Conservation (phyloP, 2,888 invertebrate genomes). For the Calliscelio sp. region DNA sequence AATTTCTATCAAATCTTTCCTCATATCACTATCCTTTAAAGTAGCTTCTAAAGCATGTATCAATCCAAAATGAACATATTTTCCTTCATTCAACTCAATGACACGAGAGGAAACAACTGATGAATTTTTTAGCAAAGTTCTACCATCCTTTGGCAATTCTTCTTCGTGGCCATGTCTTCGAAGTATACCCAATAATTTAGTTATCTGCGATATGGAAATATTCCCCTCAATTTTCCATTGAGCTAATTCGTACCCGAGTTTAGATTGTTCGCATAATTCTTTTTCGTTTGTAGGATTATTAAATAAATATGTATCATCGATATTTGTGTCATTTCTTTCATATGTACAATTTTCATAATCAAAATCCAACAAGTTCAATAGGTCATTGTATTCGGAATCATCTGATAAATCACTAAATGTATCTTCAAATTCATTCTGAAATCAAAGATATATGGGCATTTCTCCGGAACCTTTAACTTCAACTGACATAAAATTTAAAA, state of each 20-base stretch:
- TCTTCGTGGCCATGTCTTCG: slow-evolving; percentile 24
- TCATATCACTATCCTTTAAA: neutral
- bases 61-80: slow-evolving; percentile 35
- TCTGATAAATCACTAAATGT: too few relatives aligned
- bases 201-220: neutral
- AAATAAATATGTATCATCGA: neutral
- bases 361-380: slow-evolving; percentile 4
- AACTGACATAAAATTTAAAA: too few relatives aligned
- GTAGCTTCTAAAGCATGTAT: neutral
- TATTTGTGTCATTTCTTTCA: neutral
- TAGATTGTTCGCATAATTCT: too few relatives aligned
- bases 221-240: slow-evolving; percentile 13
- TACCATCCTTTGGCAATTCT: slow-evolving; percentile 36
- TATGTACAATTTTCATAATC: neutral
- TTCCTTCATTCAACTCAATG: slow-evolving; percentile 15
- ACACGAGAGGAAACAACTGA: neutral
- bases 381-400: neutral
- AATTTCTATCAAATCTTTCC: neutral
- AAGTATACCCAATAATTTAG: slow-evolving; percentile 13
- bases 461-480: too few relatives aligned
- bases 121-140: slow-evolving; percentile 17
- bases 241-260: neutral
- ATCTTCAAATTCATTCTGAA: too few relatives aligned
- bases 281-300: neutral
- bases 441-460: too few relatives aligned